phyloP scores from a whole-genome alignment of 2,888 invertebrate species.

The Saturnia pavonia region DNA sequence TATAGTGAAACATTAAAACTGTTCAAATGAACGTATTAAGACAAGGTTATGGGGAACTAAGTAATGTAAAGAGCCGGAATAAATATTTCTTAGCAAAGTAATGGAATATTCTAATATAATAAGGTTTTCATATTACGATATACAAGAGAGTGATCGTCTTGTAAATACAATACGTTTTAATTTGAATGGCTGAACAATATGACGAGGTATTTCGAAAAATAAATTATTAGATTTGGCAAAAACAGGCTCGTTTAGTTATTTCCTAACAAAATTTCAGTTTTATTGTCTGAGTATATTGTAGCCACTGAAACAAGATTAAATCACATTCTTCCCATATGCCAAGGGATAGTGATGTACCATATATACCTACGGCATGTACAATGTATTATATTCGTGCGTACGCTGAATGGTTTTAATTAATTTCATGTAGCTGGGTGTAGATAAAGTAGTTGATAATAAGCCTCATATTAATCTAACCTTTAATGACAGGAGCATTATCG shows the following conservation, averaged over 20 bases:
- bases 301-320: slow-evolving; percentile 3
- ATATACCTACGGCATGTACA: no score
- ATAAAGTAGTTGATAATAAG: not conserved
- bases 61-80: not conserved
- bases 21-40: not conserved
- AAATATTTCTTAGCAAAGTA: not conserved
- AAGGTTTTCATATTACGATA: not conserved
- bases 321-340: not conserved
- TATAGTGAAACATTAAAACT: no score
- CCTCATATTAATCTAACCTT: not conserved
- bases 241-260: not conserved
- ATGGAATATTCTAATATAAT: not conserved
- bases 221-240: slow-evolving; percentile 31
- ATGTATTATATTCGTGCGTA: not conserved
- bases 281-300: not conserved
- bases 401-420: not conserved
- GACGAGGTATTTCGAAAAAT: slow-evolving; percentile 37
- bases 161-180: not conserved
- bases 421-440: not conserved
- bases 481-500: not conserved
- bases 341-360: not conserved
- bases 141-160: not conserved
- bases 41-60: not conserved
- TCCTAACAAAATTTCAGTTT: not conserved
- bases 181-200: slow-evolving; percentile 54